Conservation (phyloP, 2,113 vertebrate species). For the Bubo bubo region DNA sequence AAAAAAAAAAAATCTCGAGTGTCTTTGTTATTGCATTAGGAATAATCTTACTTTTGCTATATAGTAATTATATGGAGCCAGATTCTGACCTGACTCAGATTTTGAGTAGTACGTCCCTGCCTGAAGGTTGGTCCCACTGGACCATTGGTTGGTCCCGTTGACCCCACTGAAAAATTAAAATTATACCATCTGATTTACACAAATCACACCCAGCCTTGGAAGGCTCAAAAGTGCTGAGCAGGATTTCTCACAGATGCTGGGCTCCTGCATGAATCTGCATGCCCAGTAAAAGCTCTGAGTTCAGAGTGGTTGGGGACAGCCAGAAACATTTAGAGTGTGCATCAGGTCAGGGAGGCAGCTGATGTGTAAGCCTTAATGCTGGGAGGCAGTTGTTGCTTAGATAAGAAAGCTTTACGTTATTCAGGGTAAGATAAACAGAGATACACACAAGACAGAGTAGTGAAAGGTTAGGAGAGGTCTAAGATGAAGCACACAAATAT, state of each 20-base stretch:
- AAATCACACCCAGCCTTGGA: not conserved
- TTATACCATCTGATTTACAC: not conserved
- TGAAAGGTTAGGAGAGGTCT: constrained; percentile 18
- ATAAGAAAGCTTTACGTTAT: not conserved
- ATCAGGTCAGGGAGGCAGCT: not conserved
- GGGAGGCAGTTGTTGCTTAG: not conserved
- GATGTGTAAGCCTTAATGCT: not conserved
- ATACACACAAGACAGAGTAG: not conserved
- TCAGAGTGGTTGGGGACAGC: not conserved
- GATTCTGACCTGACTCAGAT: not conserved
- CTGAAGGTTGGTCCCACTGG: not conserved
- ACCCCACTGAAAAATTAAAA: not conserved
- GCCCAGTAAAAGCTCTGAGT: not conserved
- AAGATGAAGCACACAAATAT: constrained; percentile 24
- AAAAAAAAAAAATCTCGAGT: not conserved
- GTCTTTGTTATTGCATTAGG: not conserved
- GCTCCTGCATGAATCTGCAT: not conserved
- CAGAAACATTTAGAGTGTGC: not conserved
- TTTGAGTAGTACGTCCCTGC: not conserved
- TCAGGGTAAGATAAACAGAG: constrained; percentile 24
- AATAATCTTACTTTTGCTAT: not conserved
- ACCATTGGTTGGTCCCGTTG: not conserved
- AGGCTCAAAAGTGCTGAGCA: not conserved
- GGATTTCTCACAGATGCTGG: not conserved
- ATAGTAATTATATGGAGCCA: not conserved